Base-by-base conservation (phyloP, 2,113 vertebrate species). In the Sebastes fasciatus region DNA sequence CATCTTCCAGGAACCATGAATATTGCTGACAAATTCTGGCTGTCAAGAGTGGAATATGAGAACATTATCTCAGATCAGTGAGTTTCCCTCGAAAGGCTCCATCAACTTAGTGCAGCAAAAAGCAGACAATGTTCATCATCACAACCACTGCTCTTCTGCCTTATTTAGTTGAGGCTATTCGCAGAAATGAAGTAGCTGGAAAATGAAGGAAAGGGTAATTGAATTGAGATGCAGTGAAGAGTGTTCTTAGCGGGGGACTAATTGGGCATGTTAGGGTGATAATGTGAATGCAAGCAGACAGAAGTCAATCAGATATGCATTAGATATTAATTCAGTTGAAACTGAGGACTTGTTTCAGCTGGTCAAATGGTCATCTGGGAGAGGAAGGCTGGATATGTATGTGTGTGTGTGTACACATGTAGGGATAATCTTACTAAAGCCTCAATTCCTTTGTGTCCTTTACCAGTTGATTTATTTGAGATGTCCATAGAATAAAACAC, bases 271-370 rank as follows among this genome's bases (percentile, higher is more conserved):
- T 84, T 84, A 70, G 74, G 8, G 45, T 54, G 63, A 79, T 87
- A 80, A 82, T 85, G 58, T 85, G 26, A 80, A 88, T 4, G 26
- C 65, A 81, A 61, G 76, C 75, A 83, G 74, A 87, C 80, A 87
- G 78, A 88, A 71, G 87, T 79, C 83, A 82, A 88, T 91, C 82
- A 88, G 84, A 90, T 87, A 86, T 88, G 82, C 88, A 89, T 91
- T 74, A 91, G 75, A 67, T 86, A 86, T 89, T 91, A 88, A 90
- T 90, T 88, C 76, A 80, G 23, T 82, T 88, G 66, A 9, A 82
- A 87, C 62, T 42, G 73, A 70, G 16, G 58, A 75, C 79, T 65
- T 48, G 23, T 60, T 74, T 85, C 74, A 84, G 81, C 73, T 68
- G 72, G 48, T 76, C 76, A 84, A 69, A 64, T 54, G 17, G 16